Evolutionary conservation across 2,113 vertebrate genomes (phyloP).

Genomic region (Ceyx cyanopectus): DNA sequence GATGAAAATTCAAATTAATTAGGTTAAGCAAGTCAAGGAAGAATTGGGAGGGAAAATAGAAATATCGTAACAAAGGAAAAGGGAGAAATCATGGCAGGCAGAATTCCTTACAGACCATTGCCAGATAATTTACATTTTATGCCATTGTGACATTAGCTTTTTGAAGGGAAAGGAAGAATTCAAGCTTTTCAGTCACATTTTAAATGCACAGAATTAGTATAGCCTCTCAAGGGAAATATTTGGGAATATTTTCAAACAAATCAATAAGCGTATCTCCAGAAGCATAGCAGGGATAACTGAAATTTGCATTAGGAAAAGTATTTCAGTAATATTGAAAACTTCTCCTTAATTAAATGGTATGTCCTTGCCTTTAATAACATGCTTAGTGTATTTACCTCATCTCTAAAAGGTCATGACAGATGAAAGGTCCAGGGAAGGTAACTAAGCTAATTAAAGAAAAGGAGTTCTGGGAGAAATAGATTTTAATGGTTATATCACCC

Average conservation of each 20-base stretch:
- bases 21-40: not conserved
- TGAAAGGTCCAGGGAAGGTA: not conserved
- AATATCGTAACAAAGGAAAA: not conserved
- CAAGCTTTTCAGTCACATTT: not conserved
- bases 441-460: slow-evolving; percentile 25
- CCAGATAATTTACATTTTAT: slow-evolving; percentile 35
- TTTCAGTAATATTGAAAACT: not conserved
- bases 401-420: not conserved
- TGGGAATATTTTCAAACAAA: slow-evolving; percentile 32
- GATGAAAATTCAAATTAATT: not conserved
- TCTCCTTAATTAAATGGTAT: not conserved
- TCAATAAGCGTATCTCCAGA: not conserved
- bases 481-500: not conserved
- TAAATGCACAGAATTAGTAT: not conserved
- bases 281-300: not conserved
- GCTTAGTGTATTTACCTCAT: slow-evolving; percentile 14
- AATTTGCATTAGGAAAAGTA: not conserved
- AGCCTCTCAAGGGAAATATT: slow-evolving; percentile 4
- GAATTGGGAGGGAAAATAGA: not conserved
- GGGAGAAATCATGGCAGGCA: not conserved
- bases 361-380: slow-evolving; percentile 29
- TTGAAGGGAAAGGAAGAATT: slow-evolving; percentile 28
- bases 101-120: not conserved
- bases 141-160: slow-evolving; percentile 5
- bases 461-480: not conserved